Evolutionary conservation across 2,113 vertebrate species (phyloP).

Genomic region (Coracopsis vasa): DNA sequence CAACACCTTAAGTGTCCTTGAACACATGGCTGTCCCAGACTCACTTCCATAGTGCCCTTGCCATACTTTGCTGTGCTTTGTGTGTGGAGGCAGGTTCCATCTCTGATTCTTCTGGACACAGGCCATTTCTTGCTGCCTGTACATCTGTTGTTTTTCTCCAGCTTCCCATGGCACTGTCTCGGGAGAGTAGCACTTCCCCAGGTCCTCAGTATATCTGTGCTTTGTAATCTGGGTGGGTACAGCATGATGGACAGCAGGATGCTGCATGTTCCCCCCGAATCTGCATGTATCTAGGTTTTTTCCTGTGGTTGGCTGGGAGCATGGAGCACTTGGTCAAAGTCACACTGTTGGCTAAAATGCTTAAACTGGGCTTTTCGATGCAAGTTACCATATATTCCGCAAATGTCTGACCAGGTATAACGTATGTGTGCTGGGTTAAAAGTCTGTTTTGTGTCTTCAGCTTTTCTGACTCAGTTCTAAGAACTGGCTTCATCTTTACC

Average conservation of each 20-base stretch:
- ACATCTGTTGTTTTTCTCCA: not conserved
- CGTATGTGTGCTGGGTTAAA: not conserved
- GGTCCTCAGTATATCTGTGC: not conserved
- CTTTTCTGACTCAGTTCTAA: not conserved
- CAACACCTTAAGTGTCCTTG: not conserved
- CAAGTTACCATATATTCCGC: not conserved
- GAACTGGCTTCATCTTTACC: not conserved
- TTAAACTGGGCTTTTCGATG: not conserved
- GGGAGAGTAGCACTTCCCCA: not conserved
- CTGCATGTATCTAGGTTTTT: not conserved
- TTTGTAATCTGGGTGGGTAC: not conserved
- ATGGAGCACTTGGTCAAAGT: not conserved
- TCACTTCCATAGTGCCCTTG: not conserved
- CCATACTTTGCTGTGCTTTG: not conserved
- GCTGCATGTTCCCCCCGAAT: not conserved
- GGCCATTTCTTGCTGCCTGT: not conserved
- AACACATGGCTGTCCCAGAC: not conserved
- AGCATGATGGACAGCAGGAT: not conserved
- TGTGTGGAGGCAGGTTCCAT: not conserved
- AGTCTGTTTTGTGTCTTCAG: not conserved
- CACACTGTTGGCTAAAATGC: not conserved
- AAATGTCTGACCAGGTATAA: not conserved
- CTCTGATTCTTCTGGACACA: not conserved
- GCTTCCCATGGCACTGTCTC: not conserved
- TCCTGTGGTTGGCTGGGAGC: not conserved